phyloP scores from a whole-genome alignment of 2,113 vertebrate genomes.

The Poeciliopsis occidentalis region DNA sequence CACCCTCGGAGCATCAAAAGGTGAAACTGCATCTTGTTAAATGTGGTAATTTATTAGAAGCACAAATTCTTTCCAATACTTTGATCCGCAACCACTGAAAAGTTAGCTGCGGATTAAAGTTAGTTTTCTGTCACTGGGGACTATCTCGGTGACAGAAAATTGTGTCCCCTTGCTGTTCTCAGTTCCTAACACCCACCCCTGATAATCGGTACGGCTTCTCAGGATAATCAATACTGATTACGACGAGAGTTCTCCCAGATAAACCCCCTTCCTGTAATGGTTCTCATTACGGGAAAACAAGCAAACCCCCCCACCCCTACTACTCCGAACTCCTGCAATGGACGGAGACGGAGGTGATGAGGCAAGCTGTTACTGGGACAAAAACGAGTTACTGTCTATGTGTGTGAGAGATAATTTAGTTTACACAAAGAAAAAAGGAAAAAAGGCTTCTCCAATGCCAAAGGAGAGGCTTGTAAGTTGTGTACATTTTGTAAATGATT shows the following conservation, averaged over 20 bases:
- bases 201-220: slow-evolving; percentile 22
- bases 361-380: slow-evolving; percentile 11
- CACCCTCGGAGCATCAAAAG: slow-evolving; percentile 4
- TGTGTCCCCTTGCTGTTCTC: slow-evolving; percentile 34
- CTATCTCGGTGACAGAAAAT: slow-evolving; percentile 61
- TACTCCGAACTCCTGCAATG: slow-evolving; percentile 12
- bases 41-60: neutral
- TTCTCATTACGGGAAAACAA: slow-evolving; percentile 64
- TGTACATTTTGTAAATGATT: too few relatives aligned
- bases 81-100: neutral
- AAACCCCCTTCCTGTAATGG: slow-evolving; percentile 72
- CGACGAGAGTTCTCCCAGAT: slow-evolving; percentile 70
- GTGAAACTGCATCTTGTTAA: slow-evolving; percentile 4
- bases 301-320: slow-evolving; percentile 11
- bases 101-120: too few relatives aligned
- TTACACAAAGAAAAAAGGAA: too few relatives aligned
- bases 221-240: slow-evolving; percentile 78
- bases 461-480: too few relatives aligned
- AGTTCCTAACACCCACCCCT: slow-evolving; percentile 7
- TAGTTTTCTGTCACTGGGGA: neutral
- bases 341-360: slow-evolving; percentile 24
- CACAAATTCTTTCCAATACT: neutral
- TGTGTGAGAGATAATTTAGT: neutral
- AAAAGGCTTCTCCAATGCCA: too few relatives aligned
- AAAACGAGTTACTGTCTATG: neutral